phyloP scores from a whole-genome alignment of 2,797 vertebrate species.

The Telmatherina bonti region DNA sequence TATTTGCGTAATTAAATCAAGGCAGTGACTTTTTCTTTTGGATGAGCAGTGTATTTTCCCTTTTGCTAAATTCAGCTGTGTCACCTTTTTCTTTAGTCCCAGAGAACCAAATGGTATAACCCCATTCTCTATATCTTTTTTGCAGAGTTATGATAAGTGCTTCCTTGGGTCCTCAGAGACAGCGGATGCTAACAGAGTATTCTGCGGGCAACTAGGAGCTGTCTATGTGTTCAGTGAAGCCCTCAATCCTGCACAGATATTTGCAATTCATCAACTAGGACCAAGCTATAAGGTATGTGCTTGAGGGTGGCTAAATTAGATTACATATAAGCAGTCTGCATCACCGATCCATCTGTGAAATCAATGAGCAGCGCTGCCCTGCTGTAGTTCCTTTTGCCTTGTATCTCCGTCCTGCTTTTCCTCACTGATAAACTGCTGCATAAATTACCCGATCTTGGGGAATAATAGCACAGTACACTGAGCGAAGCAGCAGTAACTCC shows the following conservation, averaged over 20 bases:
- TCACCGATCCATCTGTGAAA: constrained; percentile 69
- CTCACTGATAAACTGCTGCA: constrained; percentile 63
- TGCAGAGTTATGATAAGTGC: constrained; percentile 97
- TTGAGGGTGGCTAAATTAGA: constrained; percentile 62
- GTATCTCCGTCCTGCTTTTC: constrained; percentile 51
- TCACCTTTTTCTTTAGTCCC: constrained; percentile 14
- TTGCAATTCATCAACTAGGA: constrained; percentile 98
- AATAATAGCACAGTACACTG: constrained; percentile 57
- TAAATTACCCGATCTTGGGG: constrained; percentile 63
- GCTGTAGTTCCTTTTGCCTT: constrained; percentile 37
- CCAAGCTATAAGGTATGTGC: constrained; percentile 94
- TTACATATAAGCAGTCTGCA: constrained; percentile 58
- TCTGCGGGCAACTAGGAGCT: constrained; percentile 97
- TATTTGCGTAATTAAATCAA: not conserved
- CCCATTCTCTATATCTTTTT: constrained; percentile 56
- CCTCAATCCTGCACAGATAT: constrained; percentile 97
- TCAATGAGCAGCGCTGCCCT: constrained; percentile 46
- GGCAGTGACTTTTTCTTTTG: not conserved
- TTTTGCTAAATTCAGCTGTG: constrained; percentile 16
- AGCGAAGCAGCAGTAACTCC: constrained; percentile 41
- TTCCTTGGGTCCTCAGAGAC: constrained; percentile 99
- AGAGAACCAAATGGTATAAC: constrained; percentile 21
- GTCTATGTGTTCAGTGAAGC: constrained; percentile 97
- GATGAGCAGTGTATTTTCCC: not conserved
- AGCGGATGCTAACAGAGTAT: constrained; percentile 95